Conservation (phyloP, 2,888 invertebrate genomes). For the Rapana venosa region DNA sequence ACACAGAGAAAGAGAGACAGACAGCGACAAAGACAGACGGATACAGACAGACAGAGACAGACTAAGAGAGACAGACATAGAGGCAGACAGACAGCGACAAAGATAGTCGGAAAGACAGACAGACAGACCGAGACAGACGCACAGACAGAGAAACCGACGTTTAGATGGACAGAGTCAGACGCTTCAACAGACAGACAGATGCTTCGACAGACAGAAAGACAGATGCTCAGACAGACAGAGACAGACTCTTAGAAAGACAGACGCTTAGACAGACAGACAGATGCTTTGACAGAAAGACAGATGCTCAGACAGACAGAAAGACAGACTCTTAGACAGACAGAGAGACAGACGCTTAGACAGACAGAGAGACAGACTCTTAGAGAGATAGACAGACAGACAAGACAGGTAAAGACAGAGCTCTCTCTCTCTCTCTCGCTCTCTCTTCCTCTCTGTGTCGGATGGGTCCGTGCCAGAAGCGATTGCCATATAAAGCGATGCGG, state of each 20-base stretch:
- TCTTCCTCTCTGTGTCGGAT: not conserved
- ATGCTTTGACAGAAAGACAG: not conserved
- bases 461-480: not conserved
- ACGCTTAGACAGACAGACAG: not conserved
- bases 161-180: too few species aligned
- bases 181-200: too few species aligned
- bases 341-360: not conserved
- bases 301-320: not conserved
- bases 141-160: too few species aligned
- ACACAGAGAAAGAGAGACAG: too few species aligned
- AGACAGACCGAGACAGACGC: too few species aligned
- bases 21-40: too few species aligned
- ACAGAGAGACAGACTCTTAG: not conserved
- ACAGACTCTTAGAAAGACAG: not conserved
- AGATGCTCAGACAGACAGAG: slow-evolving; percentile 4
- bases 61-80: too few species aligned
- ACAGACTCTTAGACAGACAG: slow-evolving; percentile 12
- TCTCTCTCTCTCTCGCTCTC: too few species aligned
- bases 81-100: too few species aligned
- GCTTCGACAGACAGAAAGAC: not conserved
- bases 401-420: too few species aligned
- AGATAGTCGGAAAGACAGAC: too few species aligned
- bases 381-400: slow-evolving; percentile 12
- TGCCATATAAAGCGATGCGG: not conserved
- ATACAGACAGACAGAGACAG: too few species aligned